These are phyloP conservation scores for Anguilla marmorata DNA, from an alignment of 2,797 vertebrate species.

Conservation along the genomic window DNA sequence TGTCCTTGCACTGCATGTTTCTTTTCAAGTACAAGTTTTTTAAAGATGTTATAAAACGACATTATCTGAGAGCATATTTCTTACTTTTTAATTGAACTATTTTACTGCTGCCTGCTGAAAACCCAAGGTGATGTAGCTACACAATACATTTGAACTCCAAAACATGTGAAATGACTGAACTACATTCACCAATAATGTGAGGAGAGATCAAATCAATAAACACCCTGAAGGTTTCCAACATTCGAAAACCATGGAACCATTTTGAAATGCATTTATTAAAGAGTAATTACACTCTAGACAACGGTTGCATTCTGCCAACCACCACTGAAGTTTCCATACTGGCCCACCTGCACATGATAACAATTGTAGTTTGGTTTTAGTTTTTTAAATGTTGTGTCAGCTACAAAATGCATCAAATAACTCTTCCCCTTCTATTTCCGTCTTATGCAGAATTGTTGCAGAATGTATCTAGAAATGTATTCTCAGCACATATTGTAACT, in stretches of 20 bases:
- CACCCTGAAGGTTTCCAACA: background rate
- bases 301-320: too few species aligned
- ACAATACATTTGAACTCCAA: background rate
- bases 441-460: background rate
- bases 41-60: background rate
- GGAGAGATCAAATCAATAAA: background rate
- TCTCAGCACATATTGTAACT: background rate
- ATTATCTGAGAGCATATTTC: background rate
- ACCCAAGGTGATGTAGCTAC: background rate
- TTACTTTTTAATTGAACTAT: background rate
- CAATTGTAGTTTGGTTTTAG: too few species aligned
- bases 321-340: too few species aligned
- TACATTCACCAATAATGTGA: background rate
- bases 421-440: background rate
- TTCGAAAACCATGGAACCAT: background rate
- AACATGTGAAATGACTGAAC: background rate
- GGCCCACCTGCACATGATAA: too few species aligned
- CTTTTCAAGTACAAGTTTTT: background rate
- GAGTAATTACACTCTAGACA: too few species aligned
- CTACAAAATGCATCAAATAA: background rate
- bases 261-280: background rate
- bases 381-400: too few species aligned
- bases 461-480: background rate
- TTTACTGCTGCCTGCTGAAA: background rate
- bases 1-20: background rate